These are phyloP conservation scores for Planococcus citri DNA, from an alignment of 1,140 invertebrate species.

Conservation along the genomic window DNA sequence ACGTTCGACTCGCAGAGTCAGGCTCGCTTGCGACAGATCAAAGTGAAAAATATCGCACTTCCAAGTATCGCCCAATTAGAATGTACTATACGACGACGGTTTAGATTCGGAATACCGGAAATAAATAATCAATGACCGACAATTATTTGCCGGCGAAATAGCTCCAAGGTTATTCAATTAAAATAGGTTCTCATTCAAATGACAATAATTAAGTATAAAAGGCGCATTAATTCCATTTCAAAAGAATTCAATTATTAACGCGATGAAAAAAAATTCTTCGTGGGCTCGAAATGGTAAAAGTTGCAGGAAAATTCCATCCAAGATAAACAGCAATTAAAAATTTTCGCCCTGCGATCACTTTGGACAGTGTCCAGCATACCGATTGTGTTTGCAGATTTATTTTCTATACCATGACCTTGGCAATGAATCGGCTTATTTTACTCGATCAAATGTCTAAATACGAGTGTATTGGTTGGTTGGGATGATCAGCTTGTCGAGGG, in stretches of 20 bases:
- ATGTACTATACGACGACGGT: neutral
- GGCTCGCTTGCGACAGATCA: neutral
- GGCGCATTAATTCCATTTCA: neutral
- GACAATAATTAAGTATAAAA: neutral
- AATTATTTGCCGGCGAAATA: neutral
- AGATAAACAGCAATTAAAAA: too few relatives aligned
- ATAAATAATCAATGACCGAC: conserved; percentile 3
- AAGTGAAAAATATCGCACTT: neutral
- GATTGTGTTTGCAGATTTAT: too few relatives aligned
- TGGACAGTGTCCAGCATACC: too few relatives aligned
- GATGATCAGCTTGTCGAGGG: too few relatives aligned
- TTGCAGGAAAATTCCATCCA: too few relatives aligned
- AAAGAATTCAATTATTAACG: neutral
- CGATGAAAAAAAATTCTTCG: neutral
- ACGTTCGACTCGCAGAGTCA: too few relatives aligned
- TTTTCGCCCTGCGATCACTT: too few relatives aligned
- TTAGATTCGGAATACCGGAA: conserved; percentile 1
- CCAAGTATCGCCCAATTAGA: neutral
- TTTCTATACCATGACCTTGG: too few relatives aligned
- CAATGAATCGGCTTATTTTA: too few relatives aligned
- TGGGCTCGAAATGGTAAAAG: neutral
- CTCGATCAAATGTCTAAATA: too few relatives aligned
- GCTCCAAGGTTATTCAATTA: neutral
- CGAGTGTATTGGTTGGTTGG: too few relatives aligned
- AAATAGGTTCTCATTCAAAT: neutral